phyloP scores from a whole-genome alignment of 1,140 invertebrate species.

The Drosophila murphyi region DNA sequence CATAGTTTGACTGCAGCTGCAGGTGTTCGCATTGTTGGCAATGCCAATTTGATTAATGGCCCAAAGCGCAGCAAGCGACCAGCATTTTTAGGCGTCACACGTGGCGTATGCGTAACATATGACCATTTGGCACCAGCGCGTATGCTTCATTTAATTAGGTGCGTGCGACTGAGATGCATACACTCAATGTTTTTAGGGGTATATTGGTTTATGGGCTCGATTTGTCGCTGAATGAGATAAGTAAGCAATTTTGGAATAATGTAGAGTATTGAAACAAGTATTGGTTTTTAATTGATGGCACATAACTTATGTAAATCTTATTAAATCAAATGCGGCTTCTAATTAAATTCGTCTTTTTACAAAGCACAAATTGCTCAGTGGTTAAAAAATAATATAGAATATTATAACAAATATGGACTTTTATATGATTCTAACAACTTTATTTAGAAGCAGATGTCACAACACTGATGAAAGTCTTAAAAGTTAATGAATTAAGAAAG shows the following conservation, averaged over 20 bases:
- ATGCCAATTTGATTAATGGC: slow-evolving; percentile 62
- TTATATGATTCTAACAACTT: too few relatives aligned
- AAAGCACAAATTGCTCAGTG: too few relatives aligned
- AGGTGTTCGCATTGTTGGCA: slow-evolving; percentile 52
- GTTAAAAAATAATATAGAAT: too few relatives aligned
- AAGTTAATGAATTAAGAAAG: background rate
- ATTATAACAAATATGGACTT: too few relatives aligned
- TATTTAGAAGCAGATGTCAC: too few relatives aligned
- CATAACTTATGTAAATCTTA: too few relatives aligned
- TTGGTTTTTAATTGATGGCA: too few relatives aligned
- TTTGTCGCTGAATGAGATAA: background rate
- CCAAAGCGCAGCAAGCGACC: slow-evolving; percentile 42
- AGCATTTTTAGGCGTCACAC: slow-evolving; percentile 59
- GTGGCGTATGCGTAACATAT: slow-evolving; percentile 62
- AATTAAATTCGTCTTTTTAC: too few relatives aligned
- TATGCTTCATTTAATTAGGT: slow-evolving; percentile 59
- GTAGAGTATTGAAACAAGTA: too few relatives aligned
- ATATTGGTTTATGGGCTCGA: background rate
- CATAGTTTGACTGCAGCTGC: slow-evolving; percentile 10
- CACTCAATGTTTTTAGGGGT: background rate
- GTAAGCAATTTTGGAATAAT: too few relatives aligned
- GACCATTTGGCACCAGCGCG: slow-evolving; percentile 20
- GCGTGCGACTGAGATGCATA: slow-evolving; percentile 15
- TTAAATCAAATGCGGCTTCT: too few relatives aligned
- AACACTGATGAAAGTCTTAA: too few relatives aligned